Evolutionary conservation across 2,113 vertebrate species (phyloP).

Genomic region (Passer domesticus): DNA sequence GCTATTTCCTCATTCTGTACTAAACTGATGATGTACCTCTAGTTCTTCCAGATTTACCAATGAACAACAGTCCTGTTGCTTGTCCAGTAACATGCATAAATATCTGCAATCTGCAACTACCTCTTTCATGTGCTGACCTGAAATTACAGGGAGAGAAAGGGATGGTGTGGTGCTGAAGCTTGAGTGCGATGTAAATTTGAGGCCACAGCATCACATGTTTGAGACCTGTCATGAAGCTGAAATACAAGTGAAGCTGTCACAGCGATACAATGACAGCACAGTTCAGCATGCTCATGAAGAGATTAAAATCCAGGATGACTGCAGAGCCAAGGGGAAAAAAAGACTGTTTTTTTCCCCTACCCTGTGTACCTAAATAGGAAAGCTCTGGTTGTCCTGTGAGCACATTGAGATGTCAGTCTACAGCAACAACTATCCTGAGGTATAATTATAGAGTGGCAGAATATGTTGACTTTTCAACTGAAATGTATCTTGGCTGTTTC

Average conservation of each 20-base stretch:
- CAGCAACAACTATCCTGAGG: not conserved
- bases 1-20: not conserved
- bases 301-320: not conserved
- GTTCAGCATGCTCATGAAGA: not conserved
- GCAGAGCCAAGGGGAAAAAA: not conserved
- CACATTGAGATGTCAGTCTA: not conserved
- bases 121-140: not conserved
- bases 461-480: not conserved
- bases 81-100: not conserved
- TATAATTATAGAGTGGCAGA: not conserved
- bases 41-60: not conserved
- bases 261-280: not conserved
- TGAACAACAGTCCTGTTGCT: not conserved
- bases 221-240: not conserved
- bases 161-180: not conserved
- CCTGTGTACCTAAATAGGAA: not conserved
- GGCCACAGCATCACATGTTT: not conserved
- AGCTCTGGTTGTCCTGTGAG: not conserved
- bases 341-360: not conserved
- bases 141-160: not conserved
- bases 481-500: not conserved
- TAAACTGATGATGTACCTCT: not conserved
- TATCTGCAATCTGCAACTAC: not conserved
- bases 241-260: slow-evolving; percentile 17
- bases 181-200: not conserved